These are phyloP conservation scores for Diadegma fenestrale DNA, from an alignment of 2,888 invertebrate genomes.

Conservation along the genomic window DNA sequence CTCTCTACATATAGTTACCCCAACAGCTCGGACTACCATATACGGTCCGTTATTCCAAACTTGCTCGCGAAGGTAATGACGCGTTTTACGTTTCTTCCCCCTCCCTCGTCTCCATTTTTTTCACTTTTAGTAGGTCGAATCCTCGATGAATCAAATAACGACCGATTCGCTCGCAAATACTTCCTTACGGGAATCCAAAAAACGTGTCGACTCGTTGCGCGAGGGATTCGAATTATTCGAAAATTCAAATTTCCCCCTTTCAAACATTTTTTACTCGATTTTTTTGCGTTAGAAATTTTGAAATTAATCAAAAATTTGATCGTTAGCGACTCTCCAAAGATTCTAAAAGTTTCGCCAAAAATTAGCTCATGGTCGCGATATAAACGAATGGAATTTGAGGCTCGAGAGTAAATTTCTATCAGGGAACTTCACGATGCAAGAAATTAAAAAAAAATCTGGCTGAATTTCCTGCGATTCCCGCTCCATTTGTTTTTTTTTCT, in stretches of 20 bases:
- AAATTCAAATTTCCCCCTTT: neutral
- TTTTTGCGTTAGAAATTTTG: neutral
- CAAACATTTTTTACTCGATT: neutral
- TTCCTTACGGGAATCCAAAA: neutral
- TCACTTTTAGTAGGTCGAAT: constrained; percentile 64
- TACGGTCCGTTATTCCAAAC: constrained; percentile 78
- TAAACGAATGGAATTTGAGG: neutral
- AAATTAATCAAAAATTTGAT: neutral
- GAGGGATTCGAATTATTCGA: neutral
- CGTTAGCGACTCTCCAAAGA: neutral
- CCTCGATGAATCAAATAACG: constrained; percentile 13
- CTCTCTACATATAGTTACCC: constrained; percentile 20
- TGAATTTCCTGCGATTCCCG: neutral
- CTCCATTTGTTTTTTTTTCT: neutral
- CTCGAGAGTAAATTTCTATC: neutral
- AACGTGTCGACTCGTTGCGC: neutral
- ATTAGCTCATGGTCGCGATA: neutral
- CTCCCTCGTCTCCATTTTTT: constrained; percentile 19
- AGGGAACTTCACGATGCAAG: too few relatives aligned
- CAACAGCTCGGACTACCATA: constrained; percentile 71
- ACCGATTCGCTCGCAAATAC: neutral
- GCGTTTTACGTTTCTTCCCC: constrained; percentile 36
- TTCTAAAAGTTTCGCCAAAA: neutral
- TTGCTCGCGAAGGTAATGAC: constrained; percentile 76
- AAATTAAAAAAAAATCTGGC: neutral